Percentiles rank a stretch among this genome's conserved stretches.
phyloP scores from a whole-genome alignment of 2,797 vertebrate genomes.

The Sparus aurata region DNA sequence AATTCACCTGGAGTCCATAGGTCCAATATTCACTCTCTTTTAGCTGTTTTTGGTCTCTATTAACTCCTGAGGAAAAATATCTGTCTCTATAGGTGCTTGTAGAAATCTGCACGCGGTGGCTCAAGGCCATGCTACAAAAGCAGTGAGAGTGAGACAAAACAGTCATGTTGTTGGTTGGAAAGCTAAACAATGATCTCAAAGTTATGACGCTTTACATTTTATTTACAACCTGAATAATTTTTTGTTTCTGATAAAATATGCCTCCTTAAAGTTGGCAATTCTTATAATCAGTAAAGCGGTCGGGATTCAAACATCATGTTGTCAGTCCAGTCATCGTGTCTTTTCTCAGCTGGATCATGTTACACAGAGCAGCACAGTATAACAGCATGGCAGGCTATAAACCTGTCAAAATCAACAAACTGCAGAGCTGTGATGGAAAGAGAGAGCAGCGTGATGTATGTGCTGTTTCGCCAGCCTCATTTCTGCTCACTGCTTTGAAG shows the following conservation, averaged over 20 bases:
- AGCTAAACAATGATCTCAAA: neutral
- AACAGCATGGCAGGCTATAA: too few species aligned
- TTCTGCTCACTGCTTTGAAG: neutral
- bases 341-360: too few species aligned
- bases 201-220: too few species aligned
- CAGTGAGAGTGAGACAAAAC: neutral
- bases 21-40: too few species aligned
- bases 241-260: too few species aligned
- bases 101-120: neutral
- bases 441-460: neutral
- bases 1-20: too few species aligned
- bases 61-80: neutral
- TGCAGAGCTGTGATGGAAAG: neutral
- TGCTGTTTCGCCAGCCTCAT: neutral
- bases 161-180: neutral
- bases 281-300: neutral
- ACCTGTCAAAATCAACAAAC: too few species aligned
- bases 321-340: too few species aligned
- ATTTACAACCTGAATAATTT: neutral
- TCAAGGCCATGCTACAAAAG: neutral
- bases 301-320: neutral
- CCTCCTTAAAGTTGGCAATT: neutral
- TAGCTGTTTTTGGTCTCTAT: too few species aligned
- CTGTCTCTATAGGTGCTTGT: neutral
- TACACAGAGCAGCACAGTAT: too few species aligned